phyloP scores from a whole-genome alignment of 2,113 vertebrate genomes.

The human (Homo sapiens) region DNA sequence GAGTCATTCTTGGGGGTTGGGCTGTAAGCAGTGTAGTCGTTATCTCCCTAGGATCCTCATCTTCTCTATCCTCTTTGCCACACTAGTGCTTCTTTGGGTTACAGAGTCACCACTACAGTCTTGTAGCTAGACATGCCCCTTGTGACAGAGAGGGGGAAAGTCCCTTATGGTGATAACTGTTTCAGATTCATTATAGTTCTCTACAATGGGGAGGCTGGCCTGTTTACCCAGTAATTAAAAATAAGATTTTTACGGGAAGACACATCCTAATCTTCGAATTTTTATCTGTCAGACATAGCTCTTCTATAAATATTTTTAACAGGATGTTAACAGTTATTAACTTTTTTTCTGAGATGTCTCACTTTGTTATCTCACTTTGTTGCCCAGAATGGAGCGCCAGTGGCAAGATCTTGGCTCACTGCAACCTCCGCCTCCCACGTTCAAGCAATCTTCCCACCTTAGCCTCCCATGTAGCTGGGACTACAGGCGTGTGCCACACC shows the following conservation, averaged over 20 bases:
- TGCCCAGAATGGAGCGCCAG: too few species aligned
- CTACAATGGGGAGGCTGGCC: neutral
- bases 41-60: neutral
- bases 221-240: neutral
- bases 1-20: neutral
- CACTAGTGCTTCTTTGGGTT: neutral
- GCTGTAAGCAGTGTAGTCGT: neutral
- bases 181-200: neutral
- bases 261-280: neutral
- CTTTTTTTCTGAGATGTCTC: too few species aligned
- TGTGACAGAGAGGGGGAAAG: neutral
- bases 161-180: neutral
- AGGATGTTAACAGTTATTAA: neutral
- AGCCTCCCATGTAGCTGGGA: too few species aligned
- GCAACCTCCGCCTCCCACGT: too few species aligned
- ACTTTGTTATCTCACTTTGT: too few species aligned
- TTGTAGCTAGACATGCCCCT: neutral
- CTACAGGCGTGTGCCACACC: too few species aligned
- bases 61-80: neutral
- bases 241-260: conserved; percentile 13
- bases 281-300: neutral
- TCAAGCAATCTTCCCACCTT: too few species aligned
- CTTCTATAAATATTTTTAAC: neutral
- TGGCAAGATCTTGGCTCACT: too few species aligned
- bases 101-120: neutral